Evolutionary conservation across 2,113 vertebrate species (phyloP).

Genomic region (Aegotheles bennettii): DNA sequence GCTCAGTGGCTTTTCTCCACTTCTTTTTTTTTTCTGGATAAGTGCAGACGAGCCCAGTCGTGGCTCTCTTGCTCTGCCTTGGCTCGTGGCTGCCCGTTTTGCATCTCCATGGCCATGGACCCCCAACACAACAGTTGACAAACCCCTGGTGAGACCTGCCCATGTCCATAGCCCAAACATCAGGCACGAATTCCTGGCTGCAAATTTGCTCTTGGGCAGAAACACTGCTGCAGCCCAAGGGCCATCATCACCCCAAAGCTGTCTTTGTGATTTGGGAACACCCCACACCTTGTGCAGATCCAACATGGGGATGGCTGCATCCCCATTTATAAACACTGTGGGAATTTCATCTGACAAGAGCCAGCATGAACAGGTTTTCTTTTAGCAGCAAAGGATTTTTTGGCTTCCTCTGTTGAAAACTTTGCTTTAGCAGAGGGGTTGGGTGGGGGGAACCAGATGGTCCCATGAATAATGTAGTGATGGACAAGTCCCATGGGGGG

Average conservation of each 20-base stretch:
- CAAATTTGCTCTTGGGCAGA: background rate
- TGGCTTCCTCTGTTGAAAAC: background rate
- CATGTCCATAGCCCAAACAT: rapidly evolving
- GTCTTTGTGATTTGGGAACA: background rate
- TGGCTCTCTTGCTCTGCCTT: background rate
- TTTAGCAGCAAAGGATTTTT: background rate
- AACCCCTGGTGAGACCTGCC: background rate
- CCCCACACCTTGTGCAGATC: background rate
- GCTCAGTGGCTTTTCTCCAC: background rate
- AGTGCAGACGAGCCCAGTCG: background rate
- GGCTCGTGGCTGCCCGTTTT: background rate
- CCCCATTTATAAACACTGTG: background rate
- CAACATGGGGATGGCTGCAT: background rate
- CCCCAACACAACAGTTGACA: rapidly evolving
- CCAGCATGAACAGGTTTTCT: background rate
- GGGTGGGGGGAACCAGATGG: background rate
- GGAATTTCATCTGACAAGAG: background rate
- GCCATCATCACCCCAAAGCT: background rate
- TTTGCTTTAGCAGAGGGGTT: background rate
- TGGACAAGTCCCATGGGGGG: background rate
- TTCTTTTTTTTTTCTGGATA: background rate
- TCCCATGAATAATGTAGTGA: background rate
- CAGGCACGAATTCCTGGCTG: rapidly evolving
- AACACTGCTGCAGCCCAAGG: rapidly evolving
- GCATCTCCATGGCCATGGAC: rapidly evolving